Evolutionary conservation across 2,888 invertebrate genomes (phyloP).

Genomic region (Craniophora ligustri): DNA sequence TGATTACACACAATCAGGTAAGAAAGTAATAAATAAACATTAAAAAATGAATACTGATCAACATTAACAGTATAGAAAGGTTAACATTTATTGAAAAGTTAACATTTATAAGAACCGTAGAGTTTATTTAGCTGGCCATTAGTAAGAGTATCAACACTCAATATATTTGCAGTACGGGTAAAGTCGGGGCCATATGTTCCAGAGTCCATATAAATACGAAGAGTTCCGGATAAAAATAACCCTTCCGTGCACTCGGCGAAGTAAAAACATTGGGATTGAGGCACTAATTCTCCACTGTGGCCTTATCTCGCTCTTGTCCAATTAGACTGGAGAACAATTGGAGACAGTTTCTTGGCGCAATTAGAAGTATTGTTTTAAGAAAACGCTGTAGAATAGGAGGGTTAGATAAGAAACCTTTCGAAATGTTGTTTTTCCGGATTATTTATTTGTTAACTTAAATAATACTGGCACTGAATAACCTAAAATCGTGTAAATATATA

Average conservation of each 20-base stretch:
- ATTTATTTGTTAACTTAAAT: too few species aligned
- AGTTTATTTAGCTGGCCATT: conserved; percentile 43
- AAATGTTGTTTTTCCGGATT: too few species aligned
- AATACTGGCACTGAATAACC: too few species aligned
- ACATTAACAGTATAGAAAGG: conserved; percentile 3
- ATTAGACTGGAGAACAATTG: conserved; percentile 49
- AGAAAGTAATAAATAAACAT: not conserved
- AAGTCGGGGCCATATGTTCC: conserved; percentile 15
- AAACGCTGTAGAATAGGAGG: conserved; percentile 18
- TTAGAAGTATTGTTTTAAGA: conserved; percentile 38
- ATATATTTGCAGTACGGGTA: conserved; percentile 38
- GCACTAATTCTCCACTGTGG: conserved; percentile 43
- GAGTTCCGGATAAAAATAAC: conserved; percentile 31
- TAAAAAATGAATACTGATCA: not conserved
- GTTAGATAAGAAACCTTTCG: conserved; percentile 7
- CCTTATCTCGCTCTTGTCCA: conserved; percentile 51
- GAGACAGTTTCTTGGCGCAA: conserved; percentile 25
- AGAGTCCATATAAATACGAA: conserved; percentile 19
- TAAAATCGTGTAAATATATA: too few species aligned
- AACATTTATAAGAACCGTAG: conserved; percentile 15
- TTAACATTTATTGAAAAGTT: conserved; percentile 15
- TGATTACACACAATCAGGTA: too few species aligned
- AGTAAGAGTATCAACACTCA: conserved; percentile 43
- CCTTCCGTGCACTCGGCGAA: conserved; percentile 17
- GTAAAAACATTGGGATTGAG: conserved; percentile 25